Evolutionary conservation across 2,797 vertebrate species (phyloP).

Genomic region (Cheirogaleus major): DNA sequence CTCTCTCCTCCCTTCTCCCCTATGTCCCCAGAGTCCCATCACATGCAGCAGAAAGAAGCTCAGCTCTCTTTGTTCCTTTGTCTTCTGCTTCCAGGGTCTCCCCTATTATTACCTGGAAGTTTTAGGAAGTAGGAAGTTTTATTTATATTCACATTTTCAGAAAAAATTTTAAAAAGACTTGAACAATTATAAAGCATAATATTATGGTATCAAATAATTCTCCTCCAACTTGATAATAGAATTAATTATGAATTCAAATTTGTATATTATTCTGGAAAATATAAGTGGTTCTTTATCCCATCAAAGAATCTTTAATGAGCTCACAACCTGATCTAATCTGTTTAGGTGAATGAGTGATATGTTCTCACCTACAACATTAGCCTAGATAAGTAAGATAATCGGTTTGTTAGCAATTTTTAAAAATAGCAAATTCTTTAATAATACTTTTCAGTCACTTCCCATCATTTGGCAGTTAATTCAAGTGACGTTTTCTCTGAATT

Average conservation of each 20-base stretch:
- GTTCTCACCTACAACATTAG: neutral
- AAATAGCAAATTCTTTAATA: neutral
- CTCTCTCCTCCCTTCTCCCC: neutral
- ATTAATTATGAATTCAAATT: conserved; percentile 18
- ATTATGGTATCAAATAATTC: neutral
- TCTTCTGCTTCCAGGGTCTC: neutral
- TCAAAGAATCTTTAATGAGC: neutral
- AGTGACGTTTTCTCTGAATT: neutral
- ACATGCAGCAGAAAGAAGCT: neutral
- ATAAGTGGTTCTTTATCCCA: neutral
- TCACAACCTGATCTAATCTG: neutral
- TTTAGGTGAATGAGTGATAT: neutral
- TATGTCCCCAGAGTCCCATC: too few relatives aligned
- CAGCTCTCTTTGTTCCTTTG: neutral
- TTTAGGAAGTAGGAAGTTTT: neutral
- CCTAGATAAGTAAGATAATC: neutral
- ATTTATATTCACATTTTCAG: neutral
- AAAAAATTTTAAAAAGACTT: neutral
- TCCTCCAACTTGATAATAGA: neutral
- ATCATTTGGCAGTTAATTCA: neutral
- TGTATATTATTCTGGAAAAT: neutral
- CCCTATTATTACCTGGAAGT: neutral
- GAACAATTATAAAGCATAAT: neutral
- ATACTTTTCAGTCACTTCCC: neutral
- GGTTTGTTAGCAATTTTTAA: neutral